Evolutionary conservation across 2,888 invertebrate genomes (phyloP).

Genomic region (Ametastegia equiseti): DNA sequence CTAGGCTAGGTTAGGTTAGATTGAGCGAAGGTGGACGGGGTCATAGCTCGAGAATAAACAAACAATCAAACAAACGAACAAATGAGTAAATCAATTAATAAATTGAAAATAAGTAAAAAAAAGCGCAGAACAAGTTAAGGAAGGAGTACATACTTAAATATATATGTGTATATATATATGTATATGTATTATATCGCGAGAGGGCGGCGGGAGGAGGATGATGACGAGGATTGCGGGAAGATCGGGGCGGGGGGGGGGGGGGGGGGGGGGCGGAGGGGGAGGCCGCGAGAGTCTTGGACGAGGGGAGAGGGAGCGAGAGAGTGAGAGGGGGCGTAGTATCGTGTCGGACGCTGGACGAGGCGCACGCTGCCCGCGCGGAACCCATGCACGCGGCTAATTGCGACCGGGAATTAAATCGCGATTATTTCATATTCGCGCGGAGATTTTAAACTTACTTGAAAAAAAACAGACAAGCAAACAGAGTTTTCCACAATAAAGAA

Average conservation of each 20-base stretch:
- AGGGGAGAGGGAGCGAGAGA: slow-evolving; percentile 62
- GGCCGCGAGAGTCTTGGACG: slow-evolving; percentile 37
- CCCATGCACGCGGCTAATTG: slow-evolving; percentile 60
- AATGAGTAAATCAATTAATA: neutral
- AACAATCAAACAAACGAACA: neutral
- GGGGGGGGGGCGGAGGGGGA: slow-evolving; percentile 53
- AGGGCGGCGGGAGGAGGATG: slow-evolving; percentile 36
- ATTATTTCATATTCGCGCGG: neutral
- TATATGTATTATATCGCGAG: neutral
- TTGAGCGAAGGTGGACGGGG: too few relatives aligned
- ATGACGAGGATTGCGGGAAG: too few relatives aligned
- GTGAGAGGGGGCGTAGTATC: slow-evolving; percentile 71
- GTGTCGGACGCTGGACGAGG: slow-evolving; percentile 74
- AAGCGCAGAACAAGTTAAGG: too few relatives aligned
- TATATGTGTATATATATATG: neutral
- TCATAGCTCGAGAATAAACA: neutral
- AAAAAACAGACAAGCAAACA: too few relatives aligned
- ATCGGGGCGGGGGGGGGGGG: slow-evolving; percentile 48
- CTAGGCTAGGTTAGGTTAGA: too few relatives aligned
- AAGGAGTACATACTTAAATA: slow-evolving; percentile 51
- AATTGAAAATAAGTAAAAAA: too few relatives aligned
- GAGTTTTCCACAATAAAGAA: neutral
- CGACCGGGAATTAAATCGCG: slow-evolving; percentile 28
- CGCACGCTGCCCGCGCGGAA: slow-evolving; percentile 72
- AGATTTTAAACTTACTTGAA: too few relatives aligned